Evolutionary conservation across 2,888 invertebrate species (phyloP), one percentile per base, ranked within the genome.

Genomic region (Troides helena): DNA sequence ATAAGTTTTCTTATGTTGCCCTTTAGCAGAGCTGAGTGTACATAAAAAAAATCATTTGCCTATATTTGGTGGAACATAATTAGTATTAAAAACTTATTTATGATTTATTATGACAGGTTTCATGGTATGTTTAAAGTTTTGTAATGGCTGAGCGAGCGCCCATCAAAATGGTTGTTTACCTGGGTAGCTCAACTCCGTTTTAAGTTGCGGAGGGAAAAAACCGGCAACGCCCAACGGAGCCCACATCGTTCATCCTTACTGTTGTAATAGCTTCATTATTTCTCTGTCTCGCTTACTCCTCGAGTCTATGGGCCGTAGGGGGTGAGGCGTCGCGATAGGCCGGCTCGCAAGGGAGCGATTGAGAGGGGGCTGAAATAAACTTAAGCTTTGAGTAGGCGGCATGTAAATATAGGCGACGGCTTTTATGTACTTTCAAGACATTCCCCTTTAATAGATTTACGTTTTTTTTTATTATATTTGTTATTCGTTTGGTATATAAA

Each of bases 351-450:
- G 74, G 74, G 80, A 80, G 82, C 76, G 74, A 74, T 68, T 74
- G 76, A 77, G 77, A 78, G 30, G 80, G 81, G 83, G 83, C 81
- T 78, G 82, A 78, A 73, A 85, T 89, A 88, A 90, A 89, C 79
- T 76, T 82, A 80, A 81, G 89, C 90, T 90, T 90, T 89, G 77
- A 78, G 80, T 82, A 79, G 77, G 81, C 69, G 71, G 70, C 67
- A 62, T 65, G 62, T 66, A 64, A 56, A 69, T 67, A 67, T 46
- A 18, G 17, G 7, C 14, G 43, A 25, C 17, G 62, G 43, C 43
- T 0, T 63, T 57, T 62, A 62, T 62, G 39, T 67, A n/a, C 56
- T n/a, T 57, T 57, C n/a, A n/a, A 53, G 18, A n/a, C 53, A 4
- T 53, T 53, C 53, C 39, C 39, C 50, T 50, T 50, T 46, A 46